phyloP scores from a whole-genome alignment of 2,797 vertebrate genomes.

The Platyrinchus mystaceus region DNA sequence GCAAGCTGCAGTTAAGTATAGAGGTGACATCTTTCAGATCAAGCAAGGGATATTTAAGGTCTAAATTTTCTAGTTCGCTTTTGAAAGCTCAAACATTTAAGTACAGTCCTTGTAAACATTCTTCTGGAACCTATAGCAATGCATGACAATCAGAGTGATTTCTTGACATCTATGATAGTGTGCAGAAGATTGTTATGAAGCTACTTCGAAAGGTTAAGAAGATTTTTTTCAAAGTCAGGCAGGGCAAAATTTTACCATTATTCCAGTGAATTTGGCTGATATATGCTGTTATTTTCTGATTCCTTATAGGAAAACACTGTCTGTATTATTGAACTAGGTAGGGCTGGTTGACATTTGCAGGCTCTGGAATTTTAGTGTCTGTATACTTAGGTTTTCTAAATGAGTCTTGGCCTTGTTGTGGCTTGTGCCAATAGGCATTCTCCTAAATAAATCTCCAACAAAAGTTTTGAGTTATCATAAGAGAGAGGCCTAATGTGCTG shows the following conservation, averaged over 20 bases:
- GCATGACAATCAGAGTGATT: not conserved
- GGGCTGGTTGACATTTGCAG: not conserved
- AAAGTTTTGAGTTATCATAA: not conserved
- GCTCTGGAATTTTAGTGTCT: not conserved
- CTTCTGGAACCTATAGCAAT: not conserved
- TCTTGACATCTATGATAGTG: not conserved
- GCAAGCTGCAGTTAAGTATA: not conserved
- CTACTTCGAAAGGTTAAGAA: not conserved
- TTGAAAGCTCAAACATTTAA: constrained; percentile 4
- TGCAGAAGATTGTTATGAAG: not conserved
- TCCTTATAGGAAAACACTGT: not conserved
- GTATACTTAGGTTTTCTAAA: not conserved
- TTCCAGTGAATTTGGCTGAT: not conserved
- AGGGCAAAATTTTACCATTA: not conserved
- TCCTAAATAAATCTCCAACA: not conserved
- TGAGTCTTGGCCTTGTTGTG: not conserved
- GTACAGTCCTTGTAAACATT: not conserved
- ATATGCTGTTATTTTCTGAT: not conserved
- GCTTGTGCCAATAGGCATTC: not conserved
- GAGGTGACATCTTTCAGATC: not conserved
- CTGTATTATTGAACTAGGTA: not conserved
- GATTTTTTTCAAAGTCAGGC: not conserved
- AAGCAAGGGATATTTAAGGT: not conserved
- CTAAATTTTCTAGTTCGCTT: not conserved
- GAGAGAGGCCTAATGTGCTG: not conserved